Evolutionary conservation across 2,113 vertebrate genomes (phyloP), one percentile per base, ranked within the genome.

Genomic region (Planiliza haematocheilus): DNA sequence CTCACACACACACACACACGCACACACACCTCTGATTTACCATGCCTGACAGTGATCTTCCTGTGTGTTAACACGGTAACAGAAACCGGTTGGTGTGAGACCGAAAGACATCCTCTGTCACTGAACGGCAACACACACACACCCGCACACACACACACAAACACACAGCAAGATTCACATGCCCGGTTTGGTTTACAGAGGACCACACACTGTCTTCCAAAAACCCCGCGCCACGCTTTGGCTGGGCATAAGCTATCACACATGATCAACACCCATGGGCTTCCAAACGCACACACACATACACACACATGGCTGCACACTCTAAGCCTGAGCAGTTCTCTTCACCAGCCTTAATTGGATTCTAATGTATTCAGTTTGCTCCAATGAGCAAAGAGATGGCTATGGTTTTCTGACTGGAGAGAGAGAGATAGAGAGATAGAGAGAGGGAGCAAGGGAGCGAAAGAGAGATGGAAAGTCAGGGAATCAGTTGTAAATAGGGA

Each of bases 321-420:
- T 79, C 37, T n/a, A 43, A 82, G 80, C 82, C 79, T 77, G 81
- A 86, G 77, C 81, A 74, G 69, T 65, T 84, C 87, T 84, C 81
- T 65, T 62, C 70, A 70, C 74, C 74, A 70, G 61, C 66, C 74
- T 82, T 91, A 91, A 93, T 93, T 92, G 87, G 86, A 91, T 91
- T 91, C 85, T 92, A 91, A 93, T 92, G 79, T 91, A 93, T 91
- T 86, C 91, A 52, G 77, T 84, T 88, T 83, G 85, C 84, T 90
- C 80, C 81, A 85, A 38, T 86, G 83, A 86, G 83, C 90, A 88
- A 67, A 63, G 74, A 85, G 85, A 89, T 86, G 81, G 73, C 81
- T 65, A 24, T 69, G 61, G 73, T 74, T 79, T 83, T 84, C 61
- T 17, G 64, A 84, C 74, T 83, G 45, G 45, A 70, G 70, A 71